Evolutionary conservation across 30 jellyfish, hydroid and myxozoan species (phyloP), one percentile per base, ranked within the genome.

Genomic region (Cassiopea andromeda): DNA sequence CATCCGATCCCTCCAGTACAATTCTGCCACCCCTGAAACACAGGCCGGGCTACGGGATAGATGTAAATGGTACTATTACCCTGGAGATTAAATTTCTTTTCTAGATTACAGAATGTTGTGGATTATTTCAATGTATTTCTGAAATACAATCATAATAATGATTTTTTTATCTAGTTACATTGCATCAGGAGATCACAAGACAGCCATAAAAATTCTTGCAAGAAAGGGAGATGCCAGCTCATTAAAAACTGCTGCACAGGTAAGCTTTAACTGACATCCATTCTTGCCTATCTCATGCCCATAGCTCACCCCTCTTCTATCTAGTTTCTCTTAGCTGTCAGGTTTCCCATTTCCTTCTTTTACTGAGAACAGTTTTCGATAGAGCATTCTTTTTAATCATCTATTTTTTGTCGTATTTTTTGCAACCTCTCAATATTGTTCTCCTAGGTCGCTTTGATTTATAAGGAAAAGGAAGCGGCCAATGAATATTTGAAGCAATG

Each of bases 231-330:
- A 95, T 60, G 87, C 89, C 59, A 80, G 87, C 44, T 79, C 97
- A 60, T 66, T 91, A 67, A 81, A 84, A 87, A 95, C 98, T 71
- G 99, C 99, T 44, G 94, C 96, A 18, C 77, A 95, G 98, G 99
- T 91, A 59, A 6, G 87, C 3, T 72, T 50, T 14, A 45, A 1
- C 2, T 43, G 60, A 4, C 17, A 19, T 13, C n/a, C n/a, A n/a
- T n/a, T n/a, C n/a, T n/a, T n/a, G n/a, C n/a, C n/a, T n/a, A n/a
- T n/a, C n/a, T n/a, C n/a, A n/a, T n/a, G n/a, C n/a, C n/a, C n/a
- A n/a, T n/a, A n/a, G n/a, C n/a, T n/a, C n/a, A n/a, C n/a, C n/a
- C n/a, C n/a, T n/a, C n/a, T n/a, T n/a, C n/a, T n/a, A n/a, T n/a
- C n/a, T n/a, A n/a, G n/a, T n/a, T n/a, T n/a, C n/a, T n/a, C n/a